A percentile compares a stretch with the other conserved stretches of the same genome.
Conservation (phyloP, 2,113 vertebrate genomes). For the Pseudorhombus dupliciocellatus region DNA sequence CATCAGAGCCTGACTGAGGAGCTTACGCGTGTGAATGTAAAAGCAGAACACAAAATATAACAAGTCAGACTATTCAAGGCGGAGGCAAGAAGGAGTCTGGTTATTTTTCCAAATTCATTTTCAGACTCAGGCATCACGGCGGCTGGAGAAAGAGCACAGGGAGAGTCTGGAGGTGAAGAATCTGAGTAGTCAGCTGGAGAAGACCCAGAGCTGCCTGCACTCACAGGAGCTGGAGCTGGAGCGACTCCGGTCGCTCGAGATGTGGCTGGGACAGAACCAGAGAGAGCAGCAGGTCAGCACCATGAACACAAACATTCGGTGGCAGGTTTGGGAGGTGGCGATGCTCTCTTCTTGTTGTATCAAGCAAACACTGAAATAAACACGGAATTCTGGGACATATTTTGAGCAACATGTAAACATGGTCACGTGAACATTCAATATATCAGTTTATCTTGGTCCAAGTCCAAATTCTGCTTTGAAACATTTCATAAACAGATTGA, state of each 20-base stretch:
- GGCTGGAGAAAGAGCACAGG: conserved; percentile 83
- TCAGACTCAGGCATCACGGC: conserved; percentile 80
- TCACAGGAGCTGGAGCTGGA: conserved; percentile 87
- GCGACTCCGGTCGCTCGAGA: conserved; percentile 81
- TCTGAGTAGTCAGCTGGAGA: conserved; percentile 83
- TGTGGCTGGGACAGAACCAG: conserved; percentile 79
- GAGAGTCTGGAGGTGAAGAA: conserved; percentile 83
- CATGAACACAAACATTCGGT: too few species aligned
- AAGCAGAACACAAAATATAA: background rate
- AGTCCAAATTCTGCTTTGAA: too few species aligned
- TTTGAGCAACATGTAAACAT: too few species aligned
- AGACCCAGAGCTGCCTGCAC: conserved; percentile 83
- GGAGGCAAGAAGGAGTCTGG: background rate
- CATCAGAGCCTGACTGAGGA: conserved; percentile 88
- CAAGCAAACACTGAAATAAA: too few species aligned
- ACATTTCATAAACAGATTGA: too few species aligned
- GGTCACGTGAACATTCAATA: background rate
- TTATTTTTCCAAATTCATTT: conserved; percentile 8
- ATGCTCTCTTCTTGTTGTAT: too few species aligned
- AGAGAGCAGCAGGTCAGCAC: conserved; percentile 67
- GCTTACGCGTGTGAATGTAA: conserved; percentile 86
- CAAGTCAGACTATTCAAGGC: background rate
- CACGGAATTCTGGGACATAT: too few species aligned
- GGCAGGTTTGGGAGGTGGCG: background rate
- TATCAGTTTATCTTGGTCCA: too few species aligned